phyloP scores from a whole-genome alignment of 92 coral and sea anemone genomes.

The Montipora capitata region DNA sequence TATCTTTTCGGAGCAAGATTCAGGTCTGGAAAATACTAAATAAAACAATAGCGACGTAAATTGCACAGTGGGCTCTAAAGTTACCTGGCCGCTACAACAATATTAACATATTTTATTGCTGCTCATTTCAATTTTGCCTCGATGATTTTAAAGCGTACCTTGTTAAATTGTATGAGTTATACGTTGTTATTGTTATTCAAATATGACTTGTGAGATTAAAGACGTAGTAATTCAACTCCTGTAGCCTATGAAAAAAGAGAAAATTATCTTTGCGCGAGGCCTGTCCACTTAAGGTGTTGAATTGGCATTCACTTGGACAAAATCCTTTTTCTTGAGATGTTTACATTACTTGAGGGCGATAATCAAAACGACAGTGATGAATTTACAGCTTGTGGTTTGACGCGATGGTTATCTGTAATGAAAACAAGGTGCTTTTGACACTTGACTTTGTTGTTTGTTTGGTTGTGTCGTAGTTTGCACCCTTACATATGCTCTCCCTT shows the following conservation, averaged over 20 bases:
- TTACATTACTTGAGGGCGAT: conserved; percentile 22
- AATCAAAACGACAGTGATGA: conserved; percentile 19
- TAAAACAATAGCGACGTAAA: not conserved
- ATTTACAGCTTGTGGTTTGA: conserved; percentile 30
- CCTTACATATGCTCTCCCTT: too few species aligned
- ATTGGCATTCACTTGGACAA: conserved; percentile 12
- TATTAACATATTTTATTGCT: conserved; percentile 10
- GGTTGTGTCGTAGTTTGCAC: too few species aligned
- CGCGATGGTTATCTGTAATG: conserved; percentile 9
- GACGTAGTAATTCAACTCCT: not conserved
- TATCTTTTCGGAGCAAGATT: not conserved
- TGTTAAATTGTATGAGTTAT: conserved; percentile 46
- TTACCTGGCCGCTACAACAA: not conserved
- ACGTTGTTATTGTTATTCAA: conserved; percentile 23
- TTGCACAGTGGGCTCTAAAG: not conserved
- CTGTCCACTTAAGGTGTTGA: not conserved
- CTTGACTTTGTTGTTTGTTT: not conserved
- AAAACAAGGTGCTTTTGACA: not conserved
- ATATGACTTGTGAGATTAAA: not conserved
- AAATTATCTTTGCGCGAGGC: not conserved
- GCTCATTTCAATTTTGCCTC: not conserved
- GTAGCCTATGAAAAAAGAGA: not conserved
- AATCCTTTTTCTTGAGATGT: not conserved
- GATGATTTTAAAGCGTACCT: not conserved
- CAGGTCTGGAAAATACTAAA: not conserved